Percentiles rank a stretch among this genome's conserved stretches.
These are phyloP conservation scores for Anser cygnoides DNA, from an alignment of 2,113 vertebrate genomes.

Conservation along the genomic window DNA sequence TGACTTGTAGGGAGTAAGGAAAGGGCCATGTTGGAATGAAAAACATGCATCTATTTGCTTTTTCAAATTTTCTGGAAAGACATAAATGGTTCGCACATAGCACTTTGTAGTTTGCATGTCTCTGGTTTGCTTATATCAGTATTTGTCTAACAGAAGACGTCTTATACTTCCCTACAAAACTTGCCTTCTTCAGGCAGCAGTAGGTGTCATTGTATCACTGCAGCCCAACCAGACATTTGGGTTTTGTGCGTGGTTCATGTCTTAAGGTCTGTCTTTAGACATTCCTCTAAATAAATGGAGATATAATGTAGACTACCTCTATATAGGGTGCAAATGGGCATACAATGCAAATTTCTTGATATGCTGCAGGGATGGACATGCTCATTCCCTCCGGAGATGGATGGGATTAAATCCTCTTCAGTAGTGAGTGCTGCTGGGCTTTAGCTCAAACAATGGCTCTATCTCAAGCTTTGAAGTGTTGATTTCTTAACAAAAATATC, in stretches of 20 bases:
- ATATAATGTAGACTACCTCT: background rate
- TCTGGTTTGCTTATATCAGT: background rate
- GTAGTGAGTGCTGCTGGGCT: background rate
- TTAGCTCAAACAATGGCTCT: background rate
- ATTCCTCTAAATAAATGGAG: background rate
- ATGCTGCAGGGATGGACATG: too few relatives aligned
- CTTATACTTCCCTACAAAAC: background rate
- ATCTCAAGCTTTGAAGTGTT: constrained; percentile 8
- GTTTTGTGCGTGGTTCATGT: background rate
- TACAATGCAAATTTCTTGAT: background rate
- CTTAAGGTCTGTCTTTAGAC: background rate
- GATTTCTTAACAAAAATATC: background rate
- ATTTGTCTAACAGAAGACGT: background rate
- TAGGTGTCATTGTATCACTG: fast-evolving
- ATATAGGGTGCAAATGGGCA: background rate
- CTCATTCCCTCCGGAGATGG: background rate
- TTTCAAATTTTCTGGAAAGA: background rate
- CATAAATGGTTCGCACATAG: fast-evolving
- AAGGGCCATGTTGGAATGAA: background rate
- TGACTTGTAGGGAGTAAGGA: background rate
- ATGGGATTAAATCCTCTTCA: background rate
- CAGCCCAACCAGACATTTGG: background rate
- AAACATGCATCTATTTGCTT: background rate
- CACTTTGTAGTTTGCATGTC: background rate
- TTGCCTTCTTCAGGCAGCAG: background rate